These are phyloP conservation scores for Pissodes strobi DNA, from an alignment of 1,140 invertebrate species.

Conservation along the genomic window DNA sequence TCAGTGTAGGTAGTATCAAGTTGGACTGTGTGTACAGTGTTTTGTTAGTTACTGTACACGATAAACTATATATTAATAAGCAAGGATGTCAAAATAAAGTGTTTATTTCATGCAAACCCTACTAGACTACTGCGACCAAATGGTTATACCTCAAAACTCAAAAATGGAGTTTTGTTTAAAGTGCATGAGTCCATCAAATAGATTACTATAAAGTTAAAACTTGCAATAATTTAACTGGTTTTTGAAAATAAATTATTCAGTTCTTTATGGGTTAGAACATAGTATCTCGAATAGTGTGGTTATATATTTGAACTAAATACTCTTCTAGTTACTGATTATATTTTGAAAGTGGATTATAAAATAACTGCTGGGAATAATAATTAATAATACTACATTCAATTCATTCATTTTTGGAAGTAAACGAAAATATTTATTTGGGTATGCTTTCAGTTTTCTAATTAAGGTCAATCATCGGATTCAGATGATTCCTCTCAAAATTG, in stretches of 20 bases:
- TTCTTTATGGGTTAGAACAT: neutral
- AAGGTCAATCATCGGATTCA: too few relatives aligned
- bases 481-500: too few relatives aligned
- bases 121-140: slow-evolving; percentile 3
- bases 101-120: slow-evolving; percentile 7
- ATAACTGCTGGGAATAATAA: too few relatives aligned
- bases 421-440: too few relatives aligned
- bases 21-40: slow-evolving; percentile 17
- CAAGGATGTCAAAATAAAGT: neutral
- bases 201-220: neutral
- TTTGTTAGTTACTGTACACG: slow-evolving; percentile 3
- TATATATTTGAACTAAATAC: too few relatives aligned
- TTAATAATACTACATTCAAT: too few relatives aligned
- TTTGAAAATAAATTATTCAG: neutral
- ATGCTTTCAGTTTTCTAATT: too few relatives aligned
- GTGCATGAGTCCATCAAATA: neutral
- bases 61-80: slow-evolving; percentile 4
- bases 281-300: too few relatives aligned
- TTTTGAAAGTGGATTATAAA: too few relatives aligned
- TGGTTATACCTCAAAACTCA: neutral
- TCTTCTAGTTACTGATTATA: too few relatives aligned
- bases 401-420: too few relatives aligned
- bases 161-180: neutral
- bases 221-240: neutral
- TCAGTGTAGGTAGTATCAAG: slow-evolving; percentile 14